Conservation (phyloP, 2,888 invertebrate genomes). For the Cheilosia soror region DNA sequence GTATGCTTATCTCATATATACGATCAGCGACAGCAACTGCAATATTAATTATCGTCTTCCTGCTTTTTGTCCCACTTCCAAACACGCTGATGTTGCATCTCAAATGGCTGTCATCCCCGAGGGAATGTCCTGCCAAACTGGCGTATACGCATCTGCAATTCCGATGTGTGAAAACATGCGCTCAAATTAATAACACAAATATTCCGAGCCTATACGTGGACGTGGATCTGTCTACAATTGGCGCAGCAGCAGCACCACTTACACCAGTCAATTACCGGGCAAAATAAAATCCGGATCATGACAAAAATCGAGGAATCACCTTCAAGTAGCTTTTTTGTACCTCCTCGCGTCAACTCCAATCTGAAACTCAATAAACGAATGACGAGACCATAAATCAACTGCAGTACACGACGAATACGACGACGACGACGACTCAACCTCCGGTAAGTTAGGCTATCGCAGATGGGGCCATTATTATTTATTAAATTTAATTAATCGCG, state of each 20-base stretch:
- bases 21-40: constrained; percentile 58
- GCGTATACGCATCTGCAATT: constrained; percentile 60
- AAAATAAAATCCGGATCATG: constrained; percentile 69
- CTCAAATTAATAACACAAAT: constrained; percentile 75
- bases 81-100: constrained; percentile 9
- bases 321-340: constrained; percentile 26
- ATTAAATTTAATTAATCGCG: constrained; percentile 75
- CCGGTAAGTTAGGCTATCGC: constrained; percentile 56
- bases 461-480: constrained; percentile 74
- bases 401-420: constrained; percentile 18
- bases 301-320: constrained; percentile 64
- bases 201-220: constrained; percentile 41
- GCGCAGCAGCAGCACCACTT: constrained; percentile 30
- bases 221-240: constrained; percentile 44
- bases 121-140: constrained; percentile 35
- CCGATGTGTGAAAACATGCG: constrained; percentile 74
- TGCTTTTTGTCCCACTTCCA: constrained; percentile 54
- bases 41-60: constrained; percentile 71
- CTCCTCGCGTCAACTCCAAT: constrained; percentile 12
- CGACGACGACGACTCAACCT: constrained; percentile 24
- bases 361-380: constrained; percentile 63
- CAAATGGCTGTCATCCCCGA: constrained; percentile 34
- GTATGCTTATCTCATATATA: constrained; percentile 60
- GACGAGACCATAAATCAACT: constrained; percentile 71
- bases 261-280: constrained; percentile 70